Percentiles rank a stretch among this genome's conserved stretches.
Evolutionary conservation across 2,888 invertebrate species (phyloP).

Genomic region (Dysmachus trigonus): DNA sequence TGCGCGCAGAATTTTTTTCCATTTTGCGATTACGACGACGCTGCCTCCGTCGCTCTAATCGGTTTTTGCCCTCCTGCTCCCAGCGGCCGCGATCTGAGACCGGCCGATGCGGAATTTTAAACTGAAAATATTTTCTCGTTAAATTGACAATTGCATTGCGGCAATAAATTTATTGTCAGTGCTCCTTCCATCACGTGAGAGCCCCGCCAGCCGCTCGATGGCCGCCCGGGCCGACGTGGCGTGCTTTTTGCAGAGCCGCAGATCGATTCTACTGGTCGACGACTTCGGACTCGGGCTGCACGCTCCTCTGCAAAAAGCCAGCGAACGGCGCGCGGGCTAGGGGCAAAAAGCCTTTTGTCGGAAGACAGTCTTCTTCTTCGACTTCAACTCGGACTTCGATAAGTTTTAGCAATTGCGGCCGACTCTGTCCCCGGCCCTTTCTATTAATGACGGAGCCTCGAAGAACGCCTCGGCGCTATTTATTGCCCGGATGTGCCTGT

Average conservation of each 20-base stretch:
- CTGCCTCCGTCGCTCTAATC: background rate
- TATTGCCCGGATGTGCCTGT: constrained; percentile 1
- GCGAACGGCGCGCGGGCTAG: background rate
- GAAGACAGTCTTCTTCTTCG: background rate
- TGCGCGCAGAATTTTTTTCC: background rate
- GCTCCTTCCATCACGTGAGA: constrained; percentile 45
- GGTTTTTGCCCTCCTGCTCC: constrained; percentile 5
- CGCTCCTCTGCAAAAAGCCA: background rate
- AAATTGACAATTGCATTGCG: constrained; percentile 53
- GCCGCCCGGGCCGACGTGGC: background rate
- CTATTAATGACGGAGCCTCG: background rate
- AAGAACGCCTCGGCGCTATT: background rate
- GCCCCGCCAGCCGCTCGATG: background rate
- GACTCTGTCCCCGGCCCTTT: background rate
- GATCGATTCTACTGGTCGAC: constrained; percentile 34
- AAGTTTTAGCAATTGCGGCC: constrained; percentile 21
- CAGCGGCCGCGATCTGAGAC: background rate
- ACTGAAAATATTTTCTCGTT: constrained; percentile 52
- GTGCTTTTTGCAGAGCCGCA: constrained; percentile 5
- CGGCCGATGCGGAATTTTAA: constrained; percentile 47
- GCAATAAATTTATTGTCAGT: constrained; percentile 52
- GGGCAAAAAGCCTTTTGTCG: constrained; percentile 35
- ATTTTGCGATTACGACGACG: background rate
- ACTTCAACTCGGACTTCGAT: background rate
- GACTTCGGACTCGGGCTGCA: background rate